Evolutionary conservation across 1,140 invertebrate species (phyloP).

Genomic region (Meloidogyne hapla): DNA sequence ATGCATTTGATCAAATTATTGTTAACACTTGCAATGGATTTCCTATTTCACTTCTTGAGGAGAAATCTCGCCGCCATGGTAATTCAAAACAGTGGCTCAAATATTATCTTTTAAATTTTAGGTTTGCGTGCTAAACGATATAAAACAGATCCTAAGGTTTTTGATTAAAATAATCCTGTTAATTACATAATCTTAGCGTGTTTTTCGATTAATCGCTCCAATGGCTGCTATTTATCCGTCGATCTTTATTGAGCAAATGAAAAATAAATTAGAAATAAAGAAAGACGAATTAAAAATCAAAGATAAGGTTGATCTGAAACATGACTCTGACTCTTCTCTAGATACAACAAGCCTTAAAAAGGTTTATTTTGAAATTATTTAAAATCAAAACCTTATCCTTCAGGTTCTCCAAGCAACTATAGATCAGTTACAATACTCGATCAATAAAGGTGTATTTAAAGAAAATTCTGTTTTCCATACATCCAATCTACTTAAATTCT

Average conservation of each 20-base stretch:
- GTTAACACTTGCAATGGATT: conserved; percentile 16
- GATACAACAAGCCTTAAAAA: conserved; percentile 7
- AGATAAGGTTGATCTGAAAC: background rate
- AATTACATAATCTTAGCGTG: conserved; percentile 13
- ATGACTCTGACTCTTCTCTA: background rate
- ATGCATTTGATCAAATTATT: conserved; percentile 38
- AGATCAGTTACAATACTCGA: conserved; percentile 2
- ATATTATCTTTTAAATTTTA: background rate
- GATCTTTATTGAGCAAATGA: conserved; percentile 24
- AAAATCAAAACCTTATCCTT: background rate
- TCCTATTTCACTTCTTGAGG: conserved; percentile 31
- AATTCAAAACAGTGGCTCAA: background rate
- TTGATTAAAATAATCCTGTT: background rate
- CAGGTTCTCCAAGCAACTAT: conserved; percentile 23
- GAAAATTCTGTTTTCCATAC: conserved; percentile 13
- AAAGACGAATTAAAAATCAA: conserved; percentile 30
- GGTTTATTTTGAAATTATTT: background rate
- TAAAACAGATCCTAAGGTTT: conserved; percentile 28
- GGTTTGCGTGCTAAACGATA: conserved; percentile 22
- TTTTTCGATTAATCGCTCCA: conserved; percentile 30
- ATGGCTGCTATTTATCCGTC: conserved; percentile 30
- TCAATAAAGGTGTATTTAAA: background rate
- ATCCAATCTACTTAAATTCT: conserved; percentile 19
- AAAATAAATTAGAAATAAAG: conserved; percentile 24
- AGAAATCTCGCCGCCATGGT: conserved; percentile 24